A percentile compares a stretch with the other conserved stretches of the same genome.
These are phyloP conservation scores for Oryzias sinensis DNA, from an alignment of 2,797 vertebrate species.

Conservation along the genomic window DNA sequence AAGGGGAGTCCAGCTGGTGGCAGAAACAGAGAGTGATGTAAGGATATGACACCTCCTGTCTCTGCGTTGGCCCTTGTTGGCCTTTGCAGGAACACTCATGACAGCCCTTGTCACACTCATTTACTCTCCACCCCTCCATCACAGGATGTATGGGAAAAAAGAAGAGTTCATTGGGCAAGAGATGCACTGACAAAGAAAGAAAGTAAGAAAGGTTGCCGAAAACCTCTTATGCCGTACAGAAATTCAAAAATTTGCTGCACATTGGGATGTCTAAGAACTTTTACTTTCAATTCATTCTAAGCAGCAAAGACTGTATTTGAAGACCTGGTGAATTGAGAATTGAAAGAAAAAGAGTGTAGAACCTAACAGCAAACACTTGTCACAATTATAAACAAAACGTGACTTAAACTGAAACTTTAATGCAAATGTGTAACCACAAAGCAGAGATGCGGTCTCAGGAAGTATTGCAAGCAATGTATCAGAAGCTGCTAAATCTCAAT, in stretches of 20 bases:
- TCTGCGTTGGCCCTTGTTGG: slow-evolving; percentile 53
- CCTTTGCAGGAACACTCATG: slow-evolving; percentile 71
- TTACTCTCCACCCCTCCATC: slow-evolving; percentile 62
- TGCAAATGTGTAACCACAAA: not conserved
- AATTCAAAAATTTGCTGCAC: not conserved
- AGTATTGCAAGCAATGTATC: not conserved
- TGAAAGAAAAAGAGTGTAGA: not conserved
- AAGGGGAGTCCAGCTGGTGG: slow-evolving; percentile 67
- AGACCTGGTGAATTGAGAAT: too few species aligned
- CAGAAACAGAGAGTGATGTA: slow-evolving; percentile 78
- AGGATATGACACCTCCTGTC: slow-evolving; percentile 94
- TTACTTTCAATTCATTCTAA: not conserved
- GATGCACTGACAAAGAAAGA: slow-evolving; percentile 53
- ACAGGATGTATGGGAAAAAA: slow-evolving; percentile 28
- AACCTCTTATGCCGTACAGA: slow-evolving; percentile 8
- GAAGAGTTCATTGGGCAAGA: slow-evolving; percentile 18
- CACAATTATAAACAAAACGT: not conserved
- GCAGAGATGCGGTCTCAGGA: not conserved
- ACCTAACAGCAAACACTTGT: slow-evolving; percentile 5
- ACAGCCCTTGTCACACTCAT: slow-evolving; percentile 85
- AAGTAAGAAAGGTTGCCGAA: not conserved
- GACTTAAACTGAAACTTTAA: not conserved
- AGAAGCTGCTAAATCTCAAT: not conserved
- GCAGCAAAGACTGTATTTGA: not conserved
- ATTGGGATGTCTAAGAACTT: too few species aligned